A percentile compares a stretch with the other conserved stretches of the same genome.
Conservation (phyloP, 2,888 invertebrate species). For the Dicranocentrus wangi region DNA sequence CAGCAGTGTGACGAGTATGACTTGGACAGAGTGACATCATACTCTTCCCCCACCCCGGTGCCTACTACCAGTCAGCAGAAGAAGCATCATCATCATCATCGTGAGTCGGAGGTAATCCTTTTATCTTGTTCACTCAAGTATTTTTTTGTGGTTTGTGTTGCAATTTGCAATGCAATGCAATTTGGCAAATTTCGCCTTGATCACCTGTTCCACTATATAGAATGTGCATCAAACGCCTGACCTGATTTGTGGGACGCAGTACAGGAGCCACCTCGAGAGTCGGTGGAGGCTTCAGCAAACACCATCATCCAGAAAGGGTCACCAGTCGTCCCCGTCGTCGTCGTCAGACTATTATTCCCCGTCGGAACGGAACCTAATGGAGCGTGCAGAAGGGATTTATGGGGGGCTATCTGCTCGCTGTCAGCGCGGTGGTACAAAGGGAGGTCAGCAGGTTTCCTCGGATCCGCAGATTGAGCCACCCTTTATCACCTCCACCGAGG, state of each 20-base stretch:
- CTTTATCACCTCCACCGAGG: neutral
- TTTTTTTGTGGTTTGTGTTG: no score
- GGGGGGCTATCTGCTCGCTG: conserved; percentile 29
- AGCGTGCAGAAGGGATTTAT: conserved; percentile 26
- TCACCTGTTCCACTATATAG: conserved; percentile 53
- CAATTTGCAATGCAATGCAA: no score
- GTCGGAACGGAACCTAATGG: conserved; percentile 7
- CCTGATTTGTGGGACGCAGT: conserved; percentile 69
- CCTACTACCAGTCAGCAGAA: neutral
- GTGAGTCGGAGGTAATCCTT: neutral
- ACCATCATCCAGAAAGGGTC: conserved; percentile 6
- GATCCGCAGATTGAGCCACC: neutral
- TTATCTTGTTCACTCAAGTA: no score
- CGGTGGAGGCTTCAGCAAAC: conserved; percentile 17
- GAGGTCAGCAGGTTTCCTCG: neutral
- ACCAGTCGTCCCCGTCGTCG: conserved; percentile 9
- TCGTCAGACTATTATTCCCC: conserved; percentile 26
- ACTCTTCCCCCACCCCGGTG: neutral
- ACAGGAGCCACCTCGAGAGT: conserved; percentile 17
- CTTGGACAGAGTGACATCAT: neutral
- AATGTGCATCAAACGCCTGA: conserved; percentile 67
- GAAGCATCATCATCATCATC: neutral
- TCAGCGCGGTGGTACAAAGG: neutral
- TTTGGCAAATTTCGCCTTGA: no score
- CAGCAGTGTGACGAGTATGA: neutral